These are phyloP conservation scores for Ibidorhyncha struthersii DNA, from an alignment of 2,113 vertebrate species.

Conservation along the genomic window DNA sequence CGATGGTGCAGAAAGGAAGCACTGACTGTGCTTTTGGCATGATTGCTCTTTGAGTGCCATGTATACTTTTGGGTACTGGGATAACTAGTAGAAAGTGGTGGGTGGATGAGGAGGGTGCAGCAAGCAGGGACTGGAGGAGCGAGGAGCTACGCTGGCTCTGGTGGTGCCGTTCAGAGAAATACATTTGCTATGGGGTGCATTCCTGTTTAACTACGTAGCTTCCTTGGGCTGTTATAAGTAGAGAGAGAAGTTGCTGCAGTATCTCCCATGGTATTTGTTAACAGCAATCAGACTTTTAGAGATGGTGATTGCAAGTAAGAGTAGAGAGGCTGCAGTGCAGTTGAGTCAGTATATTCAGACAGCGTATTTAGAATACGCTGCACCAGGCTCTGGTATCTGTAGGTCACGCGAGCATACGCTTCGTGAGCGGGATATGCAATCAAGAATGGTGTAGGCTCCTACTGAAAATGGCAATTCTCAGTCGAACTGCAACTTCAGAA, in stretches of 20 bases:
- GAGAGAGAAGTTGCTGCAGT: neutral
- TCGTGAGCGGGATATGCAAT: neutral
- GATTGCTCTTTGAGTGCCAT: accelerated
- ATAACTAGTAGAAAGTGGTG: neutral
- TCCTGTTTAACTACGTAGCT: accelerated
- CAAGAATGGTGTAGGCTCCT: neutral
- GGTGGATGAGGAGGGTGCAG: accelerated
- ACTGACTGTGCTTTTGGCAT: accelerated
- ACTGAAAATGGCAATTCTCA: neutral
- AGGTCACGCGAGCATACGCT: accelerated
- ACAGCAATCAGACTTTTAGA: neutral
- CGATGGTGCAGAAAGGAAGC: neutral
- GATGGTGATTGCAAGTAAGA: neutral
- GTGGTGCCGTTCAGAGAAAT: neutral
- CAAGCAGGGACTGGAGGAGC: neutral
- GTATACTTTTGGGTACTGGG: accelerated
- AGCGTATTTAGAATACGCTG: neutral
- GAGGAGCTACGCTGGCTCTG: neutral
- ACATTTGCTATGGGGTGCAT: accelerated
- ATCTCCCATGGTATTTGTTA: accelerated
- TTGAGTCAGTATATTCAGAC: neutral
- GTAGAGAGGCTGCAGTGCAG: neutral
- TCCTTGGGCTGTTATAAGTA: neutral
- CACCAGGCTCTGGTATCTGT: neutral
- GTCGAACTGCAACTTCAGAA: neutral